phyloP scores from a whole-genome alignment of 2,888 invertebrate species.

The Cryptops parisi region DNA sequence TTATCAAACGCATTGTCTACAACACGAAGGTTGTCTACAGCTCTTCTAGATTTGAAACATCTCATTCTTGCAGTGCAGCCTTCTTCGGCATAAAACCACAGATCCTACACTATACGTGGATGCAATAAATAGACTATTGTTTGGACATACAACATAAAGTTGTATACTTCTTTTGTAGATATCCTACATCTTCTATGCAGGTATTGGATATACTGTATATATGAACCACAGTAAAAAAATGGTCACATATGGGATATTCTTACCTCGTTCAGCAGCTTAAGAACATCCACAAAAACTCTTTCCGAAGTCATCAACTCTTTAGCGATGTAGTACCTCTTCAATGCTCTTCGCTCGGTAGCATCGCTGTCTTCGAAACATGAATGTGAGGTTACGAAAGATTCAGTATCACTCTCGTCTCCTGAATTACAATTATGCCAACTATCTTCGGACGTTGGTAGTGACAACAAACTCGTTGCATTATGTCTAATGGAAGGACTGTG shows the following conservation, averaged over 20 bases:
- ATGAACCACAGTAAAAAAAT: neutral
- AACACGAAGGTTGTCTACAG: too few species aligned
- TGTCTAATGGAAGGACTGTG: neutral
- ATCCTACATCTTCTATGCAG: too few species aligned
- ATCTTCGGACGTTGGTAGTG: constrained; percentile 10
- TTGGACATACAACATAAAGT: too few species aligned
- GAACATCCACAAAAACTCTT: constrained; percentile 39
- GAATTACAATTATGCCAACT: constrained; percentile 14
- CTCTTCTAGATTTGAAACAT: too few species aligned
- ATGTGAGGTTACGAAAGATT: neutral
- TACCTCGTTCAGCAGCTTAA: constrained; percentile 38
- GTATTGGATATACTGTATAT: neutral
- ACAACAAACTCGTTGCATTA: constrained; percentile 1
- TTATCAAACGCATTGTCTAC: too few species aligned
- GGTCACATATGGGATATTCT: constrained; percentile 20
- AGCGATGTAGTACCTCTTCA: constrained; percentile 38
- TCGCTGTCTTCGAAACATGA: constrained; percentile 3
- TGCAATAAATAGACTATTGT: too few species aligned
- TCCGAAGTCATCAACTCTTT: constrained; percentile 42
- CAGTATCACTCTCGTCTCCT: constrained; percentile 11
- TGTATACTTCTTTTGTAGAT: too few species aligned
- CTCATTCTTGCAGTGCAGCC: too few species aligned
- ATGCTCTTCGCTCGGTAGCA: constrained; percentile 19
- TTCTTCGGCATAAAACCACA: too few species aligned
- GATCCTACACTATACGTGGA: too few species aligned